Evolutionary conservation across 2,888 invertebrate species (phyloP).

Genomic region (Alviniconcha strummeri): DNA sequence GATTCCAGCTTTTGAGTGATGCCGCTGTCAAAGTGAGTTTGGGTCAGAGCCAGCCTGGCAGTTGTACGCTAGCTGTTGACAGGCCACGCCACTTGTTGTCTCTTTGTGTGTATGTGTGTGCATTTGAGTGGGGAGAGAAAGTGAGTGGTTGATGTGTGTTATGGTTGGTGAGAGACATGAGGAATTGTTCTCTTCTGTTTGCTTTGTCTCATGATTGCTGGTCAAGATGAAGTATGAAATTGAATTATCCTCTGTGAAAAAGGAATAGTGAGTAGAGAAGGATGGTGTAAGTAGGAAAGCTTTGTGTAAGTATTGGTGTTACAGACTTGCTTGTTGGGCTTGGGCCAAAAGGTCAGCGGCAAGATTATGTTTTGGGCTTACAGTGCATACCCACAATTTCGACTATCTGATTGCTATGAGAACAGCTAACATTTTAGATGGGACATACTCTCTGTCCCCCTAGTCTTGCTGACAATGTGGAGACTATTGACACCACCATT

Average conservation of each 20-base stretch:
- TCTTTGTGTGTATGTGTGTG: conserved; percentile 14
- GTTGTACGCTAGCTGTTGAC: conserved; percentile 10
- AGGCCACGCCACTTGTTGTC: conserved; percentile 5
- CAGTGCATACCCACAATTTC: too few relatives aligned
- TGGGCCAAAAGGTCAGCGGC: too few relatives aligned
- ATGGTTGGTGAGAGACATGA: neutral
- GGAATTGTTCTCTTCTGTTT: conserved; percentile 2
- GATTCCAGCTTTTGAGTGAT: conserved; percentile 32
- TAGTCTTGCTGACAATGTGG: too few relatives aligned
- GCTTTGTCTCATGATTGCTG: neutral
- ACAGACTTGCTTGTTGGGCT: neutral
- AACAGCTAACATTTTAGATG: too few relatives aligned
- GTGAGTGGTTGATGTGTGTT: neutral
- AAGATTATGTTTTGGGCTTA: too few relatives aligned
- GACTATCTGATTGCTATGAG: too few relatives aligned
- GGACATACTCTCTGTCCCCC: too few relatives aligned
- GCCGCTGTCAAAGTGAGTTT: conserved; percentile 26
- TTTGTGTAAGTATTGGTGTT: neutral
- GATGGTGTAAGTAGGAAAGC: neutral
- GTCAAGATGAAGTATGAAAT: too few relatives aligned
- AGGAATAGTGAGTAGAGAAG: too few relatives aligned
- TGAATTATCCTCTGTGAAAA: too few relatives aligned
- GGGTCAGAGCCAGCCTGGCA: conserved; percentile 27
- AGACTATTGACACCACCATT: too few relatives aligned
- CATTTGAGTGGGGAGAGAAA: neutral